Evolutionary conservation across 2,888 invertebrate species (phyloP), one percentile per base, ranked within the genome.

Genomic region (Amorpha juglandis): DNA sequence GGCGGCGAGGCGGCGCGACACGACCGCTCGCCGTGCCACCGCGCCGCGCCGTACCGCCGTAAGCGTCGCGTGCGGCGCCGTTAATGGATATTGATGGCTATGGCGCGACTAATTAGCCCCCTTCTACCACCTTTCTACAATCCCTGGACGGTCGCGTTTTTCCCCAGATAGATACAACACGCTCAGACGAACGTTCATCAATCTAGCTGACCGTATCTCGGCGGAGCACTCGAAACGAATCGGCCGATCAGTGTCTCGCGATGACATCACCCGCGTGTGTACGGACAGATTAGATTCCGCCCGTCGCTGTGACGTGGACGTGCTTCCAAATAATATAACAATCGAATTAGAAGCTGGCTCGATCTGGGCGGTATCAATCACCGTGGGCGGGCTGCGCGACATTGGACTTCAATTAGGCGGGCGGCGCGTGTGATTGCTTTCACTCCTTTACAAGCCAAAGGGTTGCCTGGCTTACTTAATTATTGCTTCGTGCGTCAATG

Each of bases 361-460:
- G 83, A 81, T 81, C 84, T 84, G 88, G 87, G 85, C 85, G 88
- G 90, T 91, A 92, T 92, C 91, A 91, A 92, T 92, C 92, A 91
- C 89, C 87, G 89, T 88, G 89, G 91, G 91, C 89, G 92, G 88
- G 87, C 88, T 74, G 88, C 80, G 84, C 90, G 92, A 92, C 92
- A 92, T 90, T 92, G 92, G 91, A 91, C 91, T 92, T 92, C 92
- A 92, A 92, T 93, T 93, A 93, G 92, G 86, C 91, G 89, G 89
- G 88, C 88, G 89, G 86, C 88, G 88, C 84, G 86, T 86, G 87
- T 90, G 90, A 91, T 90, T 91, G 90, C 90, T 90, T 89, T 89
- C 86, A 86, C 88, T 89, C 82, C 86, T 87, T 82, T 81, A 85
- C 85, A 85, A 78, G 79, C 83, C 82, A 89, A 90, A 91, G 91